Percentiles rank a stretch among this genome's conserved stretches.
Evolutionary conservation across 2,888 invertebrate genomes (phyloP).

Genomic region (Lasius platythorax): DNA sequence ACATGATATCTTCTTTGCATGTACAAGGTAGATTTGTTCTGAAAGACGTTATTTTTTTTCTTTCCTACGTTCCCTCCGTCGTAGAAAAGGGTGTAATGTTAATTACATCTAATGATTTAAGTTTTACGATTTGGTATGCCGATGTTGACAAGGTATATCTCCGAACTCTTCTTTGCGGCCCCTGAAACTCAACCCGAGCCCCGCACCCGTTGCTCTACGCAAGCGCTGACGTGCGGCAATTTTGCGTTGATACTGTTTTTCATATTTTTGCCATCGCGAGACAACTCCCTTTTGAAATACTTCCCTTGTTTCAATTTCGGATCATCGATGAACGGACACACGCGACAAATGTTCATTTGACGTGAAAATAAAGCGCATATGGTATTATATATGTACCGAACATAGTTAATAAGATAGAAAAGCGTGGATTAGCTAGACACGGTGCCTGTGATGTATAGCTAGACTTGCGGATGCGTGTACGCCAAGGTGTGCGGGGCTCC

Average conservation of each 20-base stretch:
- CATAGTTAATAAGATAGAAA: constrained; percentile 76
- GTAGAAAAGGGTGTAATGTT: not conserved
- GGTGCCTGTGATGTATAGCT: constrained; percentile 83
- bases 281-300: constrained; percentile 57
- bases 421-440: constrained; percentile 79
- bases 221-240: constrained; percentile 72
- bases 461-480: constrained; percentile 76
- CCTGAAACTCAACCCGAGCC: constrained; percentile 72
- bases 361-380: constrained; percentile 65
- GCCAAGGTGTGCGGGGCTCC: constrained; percentile 80
- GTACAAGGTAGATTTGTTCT: constrained; percentile 15
- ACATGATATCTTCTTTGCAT: not conserved
- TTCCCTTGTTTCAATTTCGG: constrained; percentile 68
- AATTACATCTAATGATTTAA: not conserved
- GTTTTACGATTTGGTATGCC: constrained; percentile 11
- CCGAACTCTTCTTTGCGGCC: constrained; percentile 74
- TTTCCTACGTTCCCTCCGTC: constrained; percentile 20
- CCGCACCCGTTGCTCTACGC: constrained; percentile 78
- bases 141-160: constrained; percentile 77
- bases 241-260: constrained; percentile 77
- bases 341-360: constrained; percentile 76
- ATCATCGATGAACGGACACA: constrained; percentile 69
- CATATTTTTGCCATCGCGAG: constrained; percentile 72
- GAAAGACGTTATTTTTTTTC: constrained; percentile 6
- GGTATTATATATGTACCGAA: constrained; percentile 58